A percentile compares a stretch with the other conserved stretches of the same genome.
Conservation (phyloP, 2,888 invertebrate genomes). For the Arenicola marina region DNA sequence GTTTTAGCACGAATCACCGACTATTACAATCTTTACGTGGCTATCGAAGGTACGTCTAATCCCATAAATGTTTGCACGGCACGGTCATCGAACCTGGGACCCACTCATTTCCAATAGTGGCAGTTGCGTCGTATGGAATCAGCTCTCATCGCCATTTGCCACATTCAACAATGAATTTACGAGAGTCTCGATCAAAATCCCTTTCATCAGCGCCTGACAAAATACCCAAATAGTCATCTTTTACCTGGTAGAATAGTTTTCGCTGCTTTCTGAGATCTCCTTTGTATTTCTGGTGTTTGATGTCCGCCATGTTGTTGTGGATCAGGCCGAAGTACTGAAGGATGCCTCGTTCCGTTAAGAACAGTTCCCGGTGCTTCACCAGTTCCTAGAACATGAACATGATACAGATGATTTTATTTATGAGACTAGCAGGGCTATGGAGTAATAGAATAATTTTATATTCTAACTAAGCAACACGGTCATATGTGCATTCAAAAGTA, state of each 20-base stretch:
- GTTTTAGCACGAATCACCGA: no score
- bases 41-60: no score
- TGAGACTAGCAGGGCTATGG: background rate
- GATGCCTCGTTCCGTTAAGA: slow-evolving; percentile 51
- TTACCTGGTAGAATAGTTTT: slow-evolving; percentile 54
- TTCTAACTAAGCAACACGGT: no score
- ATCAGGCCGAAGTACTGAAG: slow-evolving; percentile 53
- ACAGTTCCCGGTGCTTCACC: slow-evolving; percentile 29
- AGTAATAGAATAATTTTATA: background rate
- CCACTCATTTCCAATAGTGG: background rate
- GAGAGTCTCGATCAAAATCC: background rate
- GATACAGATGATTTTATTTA: no score
- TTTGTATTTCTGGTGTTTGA: slow-evolving; percentile 39
- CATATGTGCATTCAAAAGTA: no score
- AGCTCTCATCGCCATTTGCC: background rate
- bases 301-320: slow-evolving; percentile 47
- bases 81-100: no score
- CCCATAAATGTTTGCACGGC: no score
- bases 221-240: background rate
- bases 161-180: background rate
- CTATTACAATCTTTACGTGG: no score
- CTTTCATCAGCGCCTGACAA: background rate
- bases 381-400: slow-evolving; percentile 3
- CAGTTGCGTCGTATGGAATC: background rate
- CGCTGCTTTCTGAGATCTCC: slow-evolving; percentile 36